A percentile compares a stretch with the other conserved stretches of the same genome.
Conservation (phyloP, 2,113 vertebrate species). For the Laticauda laticaudata region DNA sequence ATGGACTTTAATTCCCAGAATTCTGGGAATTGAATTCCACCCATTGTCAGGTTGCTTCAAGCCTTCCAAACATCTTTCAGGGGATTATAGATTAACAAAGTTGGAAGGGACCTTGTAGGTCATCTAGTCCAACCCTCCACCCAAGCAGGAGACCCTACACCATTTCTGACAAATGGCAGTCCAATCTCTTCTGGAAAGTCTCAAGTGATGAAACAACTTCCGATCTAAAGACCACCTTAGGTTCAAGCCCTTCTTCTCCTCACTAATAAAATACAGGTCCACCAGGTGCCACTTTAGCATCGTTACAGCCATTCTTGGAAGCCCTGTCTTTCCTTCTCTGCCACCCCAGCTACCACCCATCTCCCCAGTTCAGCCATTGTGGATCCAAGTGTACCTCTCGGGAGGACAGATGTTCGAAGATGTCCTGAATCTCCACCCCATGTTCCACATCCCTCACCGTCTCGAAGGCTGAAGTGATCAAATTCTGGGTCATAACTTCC, state of each 20-base stretch:
- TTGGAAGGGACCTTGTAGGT: no score
- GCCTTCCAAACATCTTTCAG: neutral
- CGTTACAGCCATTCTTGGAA: no score
- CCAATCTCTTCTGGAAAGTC: no score
- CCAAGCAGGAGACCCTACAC: no score
- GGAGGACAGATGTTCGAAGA: constrained; percentile 76
- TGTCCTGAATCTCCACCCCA: constrained; percentile 77
- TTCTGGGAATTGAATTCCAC: neutral
- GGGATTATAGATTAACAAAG: no score
- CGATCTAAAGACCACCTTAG: neutral
- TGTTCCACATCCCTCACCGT: constrained; percentile 73
- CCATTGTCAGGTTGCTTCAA: neutral
- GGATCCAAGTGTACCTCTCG: constrained; percentile 71
- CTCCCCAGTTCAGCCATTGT: fast-evolving
- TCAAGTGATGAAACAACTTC: no score
- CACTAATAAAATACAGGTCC: neutral
- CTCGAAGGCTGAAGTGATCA: constrained; percentile 78
- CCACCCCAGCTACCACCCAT: neutral
- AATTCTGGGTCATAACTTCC: constrained; percentile 79
- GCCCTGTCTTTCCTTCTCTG: no score
- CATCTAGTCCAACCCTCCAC: no score
- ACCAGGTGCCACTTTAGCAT: no score
- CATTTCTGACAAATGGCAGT: no score
- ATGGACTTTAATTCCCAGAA: neutral
- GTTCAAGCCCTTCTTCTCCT: neutral